These are phyloP conservation scores for Alces alces DNA, from an alignment of 2,113 vertebrate species.

Conservation along the genomic window DNA sequence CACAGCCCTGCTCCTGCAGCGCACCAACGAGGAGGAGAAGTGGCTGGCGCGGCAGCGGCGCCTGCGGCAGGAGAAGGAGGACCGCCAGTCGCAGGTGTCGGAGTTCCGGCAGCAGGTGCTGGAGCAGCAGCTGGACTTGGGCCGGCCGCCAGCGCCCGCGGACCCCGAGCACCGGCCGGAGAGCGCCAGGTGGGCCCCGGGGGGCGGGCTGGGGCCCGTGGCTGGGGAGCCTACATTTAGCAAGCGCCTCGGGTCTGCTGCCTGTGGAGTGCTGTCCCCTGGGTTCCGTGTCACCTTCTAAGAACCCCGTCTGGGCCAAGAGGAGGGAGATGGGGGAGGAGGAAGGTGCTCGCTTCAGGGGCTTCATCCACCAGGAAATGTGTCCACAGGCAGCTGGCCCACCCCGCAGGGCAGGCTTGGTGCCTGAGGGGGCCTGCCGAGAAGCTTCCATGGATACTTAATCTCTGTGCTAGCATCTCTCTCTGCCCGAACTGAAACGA, in stretches of 20 bases:
- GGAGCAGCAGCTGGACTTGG: slow-evolving; percentile 95
- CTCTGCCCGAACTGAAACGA: not conserved
- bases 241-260: not conserved
- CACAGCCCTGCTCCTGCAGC: slow-evolving; percentile 89
- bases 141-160: slow-evolving; percentile 76
- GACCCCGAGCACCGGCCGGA: slow-evolving; percentile 89
- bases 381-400: no score
- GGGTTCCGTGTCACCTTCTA: fast-evolving
- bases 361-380: not conserved
- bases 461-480: fast-evolving
- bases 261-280: fast-evolving
- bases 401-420: fast-evolving
- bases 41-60: slow-evolving; percentile 96
- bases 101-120: slow-evolving; percentile 98
- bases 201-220: fast-evolving
- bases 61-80: slow-evolving; percentile 96
- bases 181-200: slow-evolving; percentile 83
- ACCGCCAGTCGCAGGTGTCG: slow-evolving; percentile 96
- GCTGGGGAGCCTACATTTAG: fast-evolving
- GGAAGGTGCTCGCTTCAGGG: not conserved
- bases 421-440: fast-evolving
- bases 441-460: not conserved
- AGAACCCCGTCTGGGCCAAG: fast-evolving
- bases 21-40: slow-evolving; percentile 96
- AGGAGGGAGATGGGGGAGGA: not conserved